Percentiles rank a stretch among this genome's conserved stretches.
These are phyloP conservation scores for Morone saxatilis DNA, from an alignment of 2,113 vertebrate species.

Conservation along the genomic window DNA sequence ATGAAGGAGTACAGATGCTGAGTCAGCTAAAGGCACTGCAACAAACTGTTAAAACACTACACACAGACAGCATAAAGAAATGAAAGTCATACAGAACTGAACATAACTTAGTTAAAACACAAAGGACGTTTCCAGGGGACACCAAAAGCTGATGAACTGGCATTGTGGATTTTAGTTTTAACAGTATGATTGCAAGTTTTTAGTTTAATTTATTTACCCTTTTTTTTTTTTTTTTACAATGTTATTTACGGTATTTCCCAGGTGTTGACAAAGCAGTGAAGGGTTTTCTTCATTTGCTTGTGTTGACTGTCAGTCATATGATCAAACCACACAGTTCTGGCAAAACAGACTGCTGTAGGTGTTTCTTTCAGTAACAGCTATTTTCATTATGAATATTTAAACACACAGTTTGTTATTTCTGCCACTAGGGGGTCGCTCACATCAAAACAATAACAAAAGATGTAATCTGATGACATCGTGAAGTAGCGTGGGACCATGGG, in stretches of 20 bases:
- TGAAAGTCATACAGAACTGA: background rate
- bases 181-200: background rate
- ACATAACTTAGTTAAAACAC: background rate
- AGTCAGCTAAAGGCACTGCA: background rate
- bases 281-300: background rate
- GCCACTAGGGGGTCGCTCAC: too few relatives aligned
- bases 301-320: background rate
- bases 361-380: background rate
- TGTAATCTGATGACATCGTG: too few relatives aligned
- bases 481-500: too few relatives aligned
- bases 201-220: background rate
- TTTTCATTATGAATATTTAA: background rate
- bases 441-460: too few relatives aligned
- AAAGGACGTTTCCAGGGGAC: background rate
- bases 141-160: background rate
- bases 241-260: background rate
- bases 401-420: too few relatives aligned
- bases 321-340: background rate
- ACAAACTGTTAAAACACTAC: background rate
- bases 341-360: background rate
- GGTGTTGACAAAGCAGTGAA: background rate
- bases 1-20: background rate
- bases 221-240: background rate
- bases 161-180: background rate
- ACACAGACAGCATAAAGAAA: background rate